These are phyloP conservation scores for Coendou prehensilis DNA, from an alignment of 2,797 vertebrate species.

Conservation along the genomic window DNA sequence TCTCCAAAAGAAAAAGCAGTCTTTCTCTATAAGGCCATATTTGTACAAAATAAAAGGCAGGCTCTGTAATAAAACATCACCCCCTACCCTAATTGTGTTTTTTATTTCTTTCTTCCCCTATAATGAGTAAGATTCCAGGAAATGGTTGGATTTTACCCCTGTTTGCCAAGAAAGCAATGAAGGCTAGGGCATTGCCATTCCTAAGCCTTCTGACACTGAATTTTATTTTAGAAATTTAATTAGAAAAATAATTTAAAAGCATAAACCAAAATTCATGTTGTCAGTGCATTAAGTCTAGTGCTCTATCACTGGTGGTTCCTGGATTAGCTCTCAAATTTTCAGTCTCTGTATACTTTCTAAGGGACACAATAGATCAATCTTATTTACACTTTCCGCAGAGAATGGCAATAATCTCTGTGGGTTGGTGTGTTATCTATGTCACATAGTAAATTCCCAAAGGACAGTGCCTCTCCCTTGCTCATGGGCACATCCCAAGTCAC, in stretches of 20 bases:
- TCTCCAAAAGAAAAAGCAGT: slow-evolving; percentile 23
- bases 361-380: not conserved
- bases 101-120: not conserved
- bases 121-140: slow-evolving; percentile 64
- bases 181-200: slow-evolving; percentile 23
- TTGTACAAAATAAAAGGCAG: slow-evolving; percentile 12
- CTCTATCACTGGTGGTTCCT: not conserved
- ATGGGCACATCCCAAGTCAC: not conserved
- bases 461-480: not conserved
- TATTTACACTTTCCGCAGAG: not conserved
- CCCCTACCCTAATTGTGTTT: slow-evolving; percentile 1
- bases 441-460: not conserved
- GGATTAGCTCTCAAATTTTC: slow-evolving; percentile 1
- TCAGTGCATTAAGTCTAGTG: not conserved
- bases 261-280: not conserved
- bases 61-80: slow-evolving; percentile 2
- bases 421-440: not conserved
- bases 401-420: not conserved
- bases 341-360: not conserved
- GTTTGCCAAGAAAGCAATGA: slow-evolving; percentile 46
- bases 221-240: slow-evolving; percentile 15
- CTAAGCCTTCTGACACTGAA: not conserved
- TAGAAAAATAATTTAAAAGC: slow-evolving; percentile 54
- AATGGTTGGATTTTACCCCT: slow-evolving; percentile 13
- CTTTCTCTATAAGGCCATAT: slow-evolving; percentile 22